Base-by-base conservation (phyloP, 2,888 invertebrate species). In the Caenorhabditis plicata region DNA sequence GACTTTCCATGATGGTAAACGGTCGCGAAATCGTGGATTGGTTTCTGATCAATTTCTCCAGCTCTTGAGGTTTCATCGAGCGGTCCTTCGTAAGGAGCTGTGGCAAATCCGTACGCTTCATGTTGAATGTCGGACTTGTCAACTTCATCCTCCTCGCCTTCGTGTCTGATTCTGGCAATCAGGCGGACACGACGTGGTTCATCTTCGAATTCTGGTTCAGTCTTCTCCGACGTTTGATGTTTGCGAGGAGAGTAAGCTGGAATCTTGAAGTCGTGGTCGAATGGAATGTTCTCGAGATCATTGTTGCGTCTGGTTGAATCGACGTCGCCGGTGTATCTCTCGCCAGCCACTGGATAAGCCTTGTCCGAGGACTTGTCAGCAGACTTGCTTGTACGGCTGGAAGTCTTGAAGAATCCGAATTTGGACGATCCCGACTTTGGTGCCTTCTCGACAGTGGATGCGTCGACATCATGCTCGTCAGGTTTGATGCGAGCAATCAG, bases 1-100 rank as follows among this genome's bases (percentile, higher is more conserved):
- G 64, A 64, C 3, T 57, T 44, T 15, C 64, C 68, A 19, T 52
- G 49, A 25, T 67, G 67, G 36, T 61, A 64, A 33, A 61, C 53
- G 15, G 32, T 25, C 2, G 64, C 31, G 33, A 54, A 52, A 11
- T 57, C 52, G 11, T 26, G 19, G 4, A 66, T 33, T 9, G 60
- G 60, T n/a, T 25, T 20, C 9, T 55, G 35, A 22, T 60, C 64
- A n/a, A 66, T 41, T 36, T 66, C 60, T 1, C 17, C 17, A 3
- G 43, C 33, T 13, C 41, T 44, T 19, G 39, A n/a, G 31, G 43
- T 48, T 11, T 57, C 62, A 9, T 64, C 64, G 1, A 64, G 49
- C 27, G 62, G 62, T 31, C 64, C 64, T 3, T 54, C 49, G 23
- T 54, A 55, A 3, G 27, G 15, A 15, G 42, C 40, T 1, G 51